phyloP scores from a whole-genome alignment of 1,140 invertebrate genomes.

The Magallana ariakensis region DNA sequence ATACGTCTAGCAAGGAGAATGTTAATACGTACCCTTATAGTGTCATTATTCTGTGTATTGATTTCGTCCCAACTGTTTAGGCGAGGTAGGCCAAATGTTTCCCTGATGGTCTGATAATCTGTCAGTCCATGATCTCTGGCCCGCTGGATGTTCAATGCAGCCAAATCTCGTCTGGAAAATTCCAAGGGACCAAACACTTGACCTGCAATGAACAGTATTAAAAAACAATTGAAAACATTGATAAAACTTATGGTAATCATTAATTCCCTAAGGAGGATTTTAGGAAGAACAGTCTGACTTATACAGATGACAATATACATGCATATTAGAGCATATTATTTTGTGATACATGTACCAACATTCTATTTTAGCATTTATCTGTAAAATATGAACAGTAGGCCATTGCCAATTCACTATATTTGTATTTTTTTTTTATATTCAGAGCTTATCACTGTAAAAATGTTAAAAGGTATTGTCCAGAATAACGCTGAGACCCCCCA shows the following conservation, averaged over 20 bases:
- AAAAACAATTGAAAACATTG: neutral
- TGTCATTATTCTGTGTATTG: constrained; percentile 2
- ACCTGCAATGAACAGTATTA: constrained; percentile 81
- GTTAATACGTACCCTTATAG: too few species aligned
- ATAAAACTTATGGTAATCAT: neutral
- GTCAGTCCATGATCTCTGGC: constrained; percentile 97
- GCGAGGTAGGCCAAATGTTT: constrained; percentile 80
- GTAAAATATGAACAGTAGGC: too few species aligned
- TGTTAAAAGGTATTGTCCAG: too few species aligned
- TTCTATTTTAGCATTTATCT: too few species aligned
- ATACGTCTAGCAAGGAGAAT: too few species aligned
- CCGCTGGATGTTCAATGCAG: constrained; percentile 97
- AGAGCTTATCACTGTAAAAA: too few species aligned
- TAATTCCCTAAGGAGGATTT: neutral
- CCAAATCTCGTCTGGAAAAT: constrained; percentile 95
- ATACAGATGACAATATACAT: neutral
- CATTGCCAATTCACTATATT: too few species aligned
- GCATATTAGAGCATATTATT: neutral
- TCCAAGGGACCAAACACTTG: constrained; percentile 99
- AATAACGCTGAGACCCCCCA: too few species aligned
- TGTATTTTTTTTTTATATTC: too few species aligned
- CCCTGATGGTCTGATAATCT: constrained; percentile 95
- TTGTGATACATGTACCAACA: too few species aligned
- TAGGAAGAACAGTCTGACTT: too few species aligned
- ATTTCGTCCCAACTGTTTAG: constrained; percentile 57